Base-by-base conservation (phyloP, 2,797 vertebrate species). In the Cyprinella venusta region DNA sequence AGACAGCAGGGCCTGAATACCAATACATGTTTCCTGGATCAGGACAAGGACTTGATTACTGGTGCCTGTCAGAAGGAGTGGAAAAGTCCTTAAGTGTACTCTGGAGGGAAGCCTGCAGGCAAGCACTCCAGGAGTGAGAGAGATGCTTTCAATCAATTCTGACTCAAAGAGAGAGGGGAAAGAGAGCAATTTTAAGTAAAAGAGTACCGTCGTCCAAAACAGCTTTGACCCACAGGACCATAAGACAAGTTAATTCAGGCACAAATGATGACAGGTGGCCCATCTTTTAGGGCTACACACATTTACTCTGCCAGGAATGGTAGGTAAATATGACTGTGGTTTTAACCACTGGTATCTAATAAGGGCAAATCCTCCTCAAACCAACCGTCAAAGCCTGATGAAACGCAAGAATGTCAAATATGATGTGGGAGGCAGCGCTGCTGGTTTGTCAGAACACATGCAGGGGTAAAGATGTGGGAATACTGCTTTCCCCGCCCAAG, bases 21-120 rank as follows among this genome's bases (percentile, higher is more conserved):
- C 68, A 86, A 86, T 80, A 79, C 78, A 67, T 72, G 24, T 76
- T 61, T 48, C 56, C 76, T 24, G 48, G 59, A 79, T 50, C 80
- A 67, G 26, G 16, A 77, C 79, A 79, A 79, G 74, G 54, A 72
- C 45, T 42, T 70, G 79, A 80, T 84, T 69, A 75, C 69, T 81
- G 65, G 80, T 80, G 52, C 56, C 61, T 48, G 82, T 80, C 76
- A 79, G 68, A 48, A 54, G 61, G 69, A 85, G 63, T 76, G 85
- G 81, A 84, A 50, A 65, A 85, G 63, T 82, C 81, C 63, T 82
- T 40, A 82, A 82, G 80, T 42, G 80, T 40, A 83, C 74, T 63
- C 75, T 67, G 82, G 74, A 86, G 82, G 59, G 45, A 45, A 77
- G 63, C 56, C 59, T 82, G 72, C 72, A 68, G 63, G 52, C 83